phyloP scores from a whole-genome alignment of 2,797 vertebrate genomes.

The Poecilia gillii region DNA sequence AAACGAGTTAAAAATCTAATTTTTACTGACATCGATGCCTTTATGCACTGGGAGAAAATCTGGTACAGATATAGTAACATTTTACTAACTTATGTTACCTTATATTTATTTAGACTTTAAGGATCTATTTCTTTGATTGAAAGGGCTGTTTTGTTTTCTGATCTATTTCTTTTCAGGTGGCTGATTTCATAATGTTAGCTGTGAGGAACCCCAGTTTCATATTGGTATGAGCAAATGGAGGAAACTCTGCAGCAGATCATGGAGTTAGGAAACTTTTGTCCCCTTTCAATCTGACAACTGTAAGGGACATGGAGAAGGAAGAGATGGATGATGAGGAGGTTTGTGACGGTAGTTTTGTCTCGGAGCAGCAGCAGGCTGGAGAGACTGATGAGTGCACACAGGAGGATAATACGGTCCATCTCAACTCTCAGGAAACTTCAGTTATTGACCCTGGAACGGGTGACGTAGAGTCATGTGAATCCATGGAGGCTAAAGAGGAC shows the following conservation, averaged over 20 bases:
- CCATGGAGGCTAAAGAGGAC: slow-evolving; percentile 64
- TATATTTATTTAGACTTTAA: background rate
- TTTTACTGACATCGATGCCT: background rate
- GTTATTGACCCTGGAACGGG: slow-evolving; percentile 50
- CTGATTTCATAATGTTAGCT: slow-evolving; percentile 42
- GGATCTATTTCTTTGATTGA: background rate
- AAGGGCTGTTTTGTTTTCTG: background rate
- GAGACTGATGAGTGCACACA: slow-evolving; percentile 40
- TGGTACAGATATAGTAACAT: background rate
- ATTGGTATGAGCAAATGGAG: slow-evolving; percentile 50
- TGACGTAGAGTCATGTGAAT: slow-evolving; percentile 60
- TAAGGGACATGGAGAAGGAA: slow-evolving; percentile 68
- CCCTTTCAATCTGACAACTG: slow-evolving; percentile 45
- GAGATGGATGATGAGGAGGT: slow-evolving; percentile 71
- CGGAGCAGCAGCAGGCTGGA: slow-evolving; percentile 39
- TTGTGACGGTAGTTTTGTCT: slow-evolving; percentile 34
- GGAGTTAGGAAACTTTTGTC: slow-evolving; percentile 53
- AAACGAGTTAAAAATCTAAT: background rate
- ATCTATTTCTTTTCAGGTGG: slow-evolving; percentile 56
- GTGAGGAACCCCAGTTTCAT: slow-evolving; percentile 43
- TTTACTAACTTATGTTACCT: background rate
- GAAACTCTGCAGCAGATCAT: slow-evolving; percentile 54
- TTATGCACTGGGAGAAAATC: background rate
- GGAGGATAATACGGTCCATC: slow-evolving; percentile 47
- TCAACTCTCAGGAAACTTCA: slow-evolving; percentile 59